A percentile compares a stretch with the other conserved stretches of the same genome.
Conservation (phyloP, 2,888 invertebrate species). For the Aporophyla nigra region DNA sequence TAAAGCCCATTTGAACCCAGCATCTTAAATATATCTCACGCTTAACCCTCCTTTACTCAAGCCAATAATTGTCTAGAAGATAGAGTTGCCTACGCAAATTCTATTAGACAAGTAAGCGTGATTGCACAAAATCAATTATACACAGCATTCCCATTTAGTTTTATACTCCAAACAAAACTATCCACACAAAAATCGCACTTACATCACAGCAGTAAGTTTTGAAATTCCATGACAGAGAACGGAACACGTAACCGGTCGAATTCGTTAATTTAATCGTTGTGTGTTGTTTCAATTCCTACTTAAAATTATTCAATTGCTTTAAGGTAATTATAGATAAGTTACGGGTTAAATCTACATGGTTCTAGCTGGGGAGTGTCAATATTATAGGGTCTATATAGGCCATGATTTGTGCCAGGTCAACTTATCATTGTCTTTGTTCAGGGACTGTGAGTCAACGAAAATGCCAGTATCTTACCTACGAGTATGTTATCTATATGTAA, state of each 20-base stretch:
- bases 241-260: constrained; percentile 49
- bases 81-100: constrained; percentile 62
- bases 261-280: constrained; percentile 61
- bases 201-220: fast-evolving
- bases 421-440: constrained; percentile 1
- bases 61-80: constrained; percentile 61
- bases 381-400: not conserved
- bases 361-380: constrained; percentile 22
- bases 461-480: not conserved
- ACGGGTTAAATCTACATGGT: constrained; percentile 50
- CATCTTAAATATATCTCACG: constrained; percentile 32
- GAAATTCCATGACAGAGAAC: not conserved
- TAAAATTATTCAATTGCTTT: constrained; percentile 62
- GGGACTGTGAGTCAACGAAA: not conserved
- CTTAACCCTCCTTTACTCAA: constrained; percentile 45
- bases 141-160: constrained; percentile 57
- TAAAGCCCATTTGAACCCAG: constrained; percentile 49
- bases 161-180: constrained; percentile 33
- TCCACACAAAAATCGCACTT: constrained; percentile 10
- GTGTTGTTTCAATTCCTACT: constrained; percentile 63
- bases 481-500: not conserved
- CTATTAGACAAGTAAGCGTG: constrained; percentile 67
- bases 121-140: constrained; percentile 66
- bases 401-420: constrained; percentile 20
- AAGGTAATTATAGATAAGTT: constrained; percentile 58